These are phyloP conservation scores for Antrozous pallidus DNA, from an alignment of 2,797 vertebrate species.

Conservation along the genomic window DNA sequence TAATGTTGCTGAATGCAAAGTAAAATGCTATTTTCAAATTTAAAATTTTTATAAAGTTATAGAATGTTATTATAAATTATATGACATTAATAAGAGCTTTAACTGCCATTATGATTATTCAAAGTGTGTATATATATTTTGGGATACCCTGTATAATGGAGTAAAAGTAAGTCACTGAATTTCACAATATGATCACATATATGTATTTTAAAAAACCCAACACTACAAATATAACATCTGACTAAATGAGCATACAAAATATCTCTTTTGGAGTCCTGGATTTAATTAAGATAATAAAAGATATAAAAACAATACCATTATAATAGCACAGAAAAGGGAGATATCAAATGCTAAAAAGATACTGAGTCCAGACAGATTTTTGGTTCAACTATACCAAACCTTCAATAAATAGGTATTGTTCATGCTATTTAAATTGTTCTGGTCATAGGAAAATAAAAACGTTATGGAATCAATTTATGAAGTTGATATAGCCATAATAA, in stretches of 20 bases:
- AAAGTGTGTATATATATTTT: too few species aligned
- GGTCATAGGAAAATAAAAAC: not conserved
- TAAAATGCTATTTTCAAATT: not conserved
- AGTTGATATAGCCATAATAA: not conserved
- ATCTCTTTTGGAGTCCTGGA: not conserved
- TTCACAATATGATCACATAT: not conserved
- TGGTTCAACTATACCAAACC: not conserved
- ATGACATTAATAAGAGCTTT: not conserved
- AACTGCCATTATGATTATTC: not conserved
- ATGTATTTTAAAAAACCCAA: not conserved
- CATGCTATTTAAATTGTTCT: not conserved
- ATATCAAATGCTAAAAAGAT: not conserved
- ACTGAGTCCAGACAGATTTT: not conserved
- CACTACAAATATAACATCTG: not conserved
- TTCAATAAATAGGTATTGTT: not conserved
- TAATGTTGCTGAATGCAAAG: not conserved
- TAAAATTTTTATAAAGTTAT: not conserved
- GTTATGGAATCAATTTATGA: not conserved
- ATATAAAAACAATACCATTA: not conserved
- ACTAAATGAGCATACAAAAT: not conserved
- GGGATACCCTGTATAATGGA: not conserved
- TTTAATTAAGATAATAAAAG: not conserved
- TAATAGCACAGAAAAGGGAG: not conserved
- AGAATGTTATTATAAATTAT: not conserved
- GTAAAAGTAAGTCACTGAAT: not conserved